Percentiles rank a stretch among this genome's conserved stretches.
Evolutionary conservation across 2,888 invertebrate species (phyloP).

Genomic region (Phytoseiulus persimilis): DNA sequence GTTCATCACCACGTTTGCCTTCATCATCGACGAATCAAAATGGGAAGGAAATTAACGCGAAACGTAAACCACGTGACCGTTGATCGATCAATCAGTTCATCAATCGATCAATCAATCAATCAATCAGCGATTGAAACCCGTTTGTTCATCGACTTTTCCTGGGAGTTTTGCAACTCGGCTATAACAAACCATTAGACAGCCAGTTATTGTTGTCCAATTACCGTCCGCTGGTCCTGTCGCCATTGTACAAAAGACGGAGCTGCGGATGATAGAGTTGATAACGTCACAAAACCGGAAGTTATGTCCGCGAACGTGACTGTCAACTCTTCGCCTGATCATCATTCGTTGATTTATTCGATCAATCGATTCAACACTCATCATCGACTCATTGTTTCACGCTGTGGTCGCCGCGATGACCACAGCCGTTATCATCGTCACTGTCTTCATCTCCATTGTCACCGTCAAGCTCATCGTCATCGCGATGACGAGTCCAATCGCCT

Average conservation of each 20-base stretch:
- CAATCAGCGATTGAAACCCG: not conserved
- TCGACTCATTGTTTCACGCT: not conserved
- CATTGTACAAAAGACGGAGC: not conserved
- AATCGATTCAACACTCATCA: not conserved
- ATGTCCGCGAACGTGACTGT: not conserved
- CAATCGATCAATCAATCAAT: not conserved
- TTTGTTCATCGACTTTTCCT: not conserved
- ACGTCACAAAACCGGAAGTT: not conserved
- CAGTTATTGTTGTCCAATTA: not conserved
- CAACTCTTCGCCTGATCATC: not conserved
- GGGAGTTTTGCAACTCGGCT: not conserved
- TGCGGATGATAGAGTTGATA: not conserved
- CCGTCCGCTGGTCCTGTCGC: not conserved
- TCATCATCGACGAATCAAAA: slow-evolving; percentile 31
- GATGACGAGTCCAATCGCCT: not conserved
- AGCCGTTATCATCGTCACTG: not conserved
- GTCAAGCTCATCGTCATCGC: not conserved
- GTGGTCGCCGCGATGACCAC: not conserved
- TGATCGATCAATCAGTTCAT: not conserved
- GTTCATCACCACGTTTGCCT: slow-evolving; percentile 12
- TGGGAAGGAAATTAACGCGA: not conserved
- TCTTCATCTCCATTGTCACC: not conserved
- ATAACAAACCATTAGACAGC: not conserved
- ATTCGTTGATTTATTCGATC: not conserved
- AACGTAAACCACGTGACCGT: not conserved